These are phyloP conservation scores for Miichthys miiuy DNA, from an alignment of 2,797 vertebrate species.

Conservation along the genomic window DNA sequence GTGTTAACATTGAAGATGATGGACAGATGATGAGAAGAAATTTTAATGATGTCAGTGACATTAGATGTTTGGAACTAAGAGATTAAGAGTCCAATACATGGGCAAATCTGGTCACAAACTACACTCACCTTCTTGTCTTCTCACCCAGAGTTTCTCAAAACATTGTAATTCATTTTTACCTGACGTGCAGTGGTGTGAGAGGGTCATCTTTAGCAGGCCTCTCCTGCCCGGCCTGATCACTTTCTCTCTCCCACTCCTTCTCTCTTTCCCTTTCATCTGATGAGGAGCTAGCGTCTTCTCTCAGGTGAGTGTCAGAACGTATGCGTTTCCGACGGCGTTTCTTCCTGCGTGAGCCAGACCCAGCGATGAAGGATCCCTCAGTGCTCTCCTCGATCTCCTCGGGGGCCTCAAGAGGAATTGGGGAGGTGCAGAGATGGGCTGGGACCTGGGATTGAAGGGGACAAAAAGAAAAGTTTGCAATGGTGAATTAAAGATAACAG, in stretches of 20 bases:
- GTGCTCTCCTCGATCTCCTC: slow-evolving; percentile 62
- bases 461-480: background rate
- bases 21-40: background rate
- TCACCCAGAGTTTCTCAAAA: background rate
- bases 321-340: slow-evolving; percentile 85
- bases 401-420: slow-evolving; percentile 81
- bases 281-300: slow-evolving; percentile 80
- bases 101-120: background rate
- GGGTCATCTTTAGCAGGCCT: slow-evolving; percentile 58
- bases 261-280: slow-evolving; percentile 81
- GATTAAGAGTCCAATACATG: too few relatives aligned
- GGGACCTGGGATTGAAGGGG: slow-evolving; percentile 80
- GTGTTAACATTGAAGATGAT: background rate
- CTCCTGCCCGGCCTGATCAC: slow-evolving; percentile 64
- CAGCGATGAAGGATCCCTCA: background rate
- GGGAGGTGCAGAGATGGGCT: slow-evolving; percentile 88
- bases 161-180: slow-evolving; percentile 68
- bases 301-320: slow-evolving; percentile 78
- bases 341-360: slow-evolving; percentile 74
- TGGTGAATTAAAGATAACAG: background rate
- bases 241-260: slow-evolving; percentile 72
- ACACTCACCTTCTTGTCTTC: background rate
- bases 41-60: too few relatives aligned
- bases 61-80: too few relatives aligned
- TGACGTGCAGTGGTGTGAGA: slow-evolving; percentile 50